Conservation (phyloP, 2,797 vertebrate genomes). For the Etheostoma perlongum region DNA sequence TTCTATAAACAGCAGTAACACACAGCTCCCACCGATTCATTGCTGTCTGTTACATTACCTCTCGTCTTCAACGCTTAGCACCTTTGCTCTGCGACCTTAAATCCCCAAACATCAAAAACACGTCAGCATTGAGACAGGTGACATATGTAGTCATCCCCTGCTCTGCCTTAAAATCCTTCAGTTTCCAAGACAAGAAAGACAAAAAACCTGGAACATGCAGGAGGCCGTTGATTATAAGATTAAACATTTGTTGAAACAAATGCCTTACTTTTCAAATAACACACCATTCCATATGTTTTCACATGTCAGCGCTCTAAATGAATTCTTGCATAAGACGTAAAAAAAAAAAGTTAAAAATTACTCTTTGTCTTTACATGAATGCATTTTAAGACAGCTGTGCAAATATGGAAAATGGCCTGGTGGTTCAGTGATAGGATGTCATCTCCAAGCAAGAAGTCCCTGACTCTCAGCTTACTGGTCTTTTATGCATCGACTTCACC, state of each 20-base stretch:
- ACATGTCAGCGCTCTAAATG: slow-evolving; percentile 19
- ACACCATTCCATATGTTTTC: neutral
- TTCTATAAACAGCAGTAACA: slow-evolving; percentile 73
- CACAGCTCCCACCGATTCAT: slow-evolving; percentile 54
- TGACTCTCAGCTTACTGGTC: slow-evolving; percentile 1
- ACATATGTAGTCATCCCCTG: slow-evolving; percentile 39
- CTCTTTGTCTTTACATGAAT: slow-evolving; percentile 8
- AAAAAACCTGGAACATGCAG: neutral
- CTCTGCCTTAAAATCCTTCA: slow-evolving; percentile 23
- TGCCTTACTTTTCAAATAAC: neutral
- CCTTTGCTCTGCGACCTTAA: slow-evolving; percentile 58
- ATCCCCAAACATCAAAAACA: slow-evolving; percentile 43
- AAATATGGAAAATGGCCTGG: slow-evolving; percentile 1
- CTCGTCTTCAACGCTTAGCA: slow-evolving; percentile 45
- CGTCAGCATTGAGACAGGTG: slow-evolving; percentile 29
- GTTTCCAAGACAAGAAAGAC: neutral
- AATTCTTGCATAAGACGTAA: neutral
- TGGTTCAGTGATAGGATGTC: neutral
- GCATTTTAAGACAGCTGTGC: neutral
- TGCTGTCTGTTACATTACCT: slow-evolving; percentile 64
- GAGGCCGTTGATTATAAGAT: neutral
- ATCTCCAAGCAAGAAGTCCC: neutral
- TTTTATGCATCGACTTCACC: neutral
- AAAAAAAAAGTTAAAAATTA: slow-evolving; percentile 3
- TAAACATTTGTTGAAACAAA: slow-evolving; percentile 11